A percentile compares a stretch with the other conserved stretches of the same genome.
These are phyloP conservation scores for Argopecten irradians DNA, from an alignment of 1,140 invertebrate species.

Conservation along the genomic window DNA sequence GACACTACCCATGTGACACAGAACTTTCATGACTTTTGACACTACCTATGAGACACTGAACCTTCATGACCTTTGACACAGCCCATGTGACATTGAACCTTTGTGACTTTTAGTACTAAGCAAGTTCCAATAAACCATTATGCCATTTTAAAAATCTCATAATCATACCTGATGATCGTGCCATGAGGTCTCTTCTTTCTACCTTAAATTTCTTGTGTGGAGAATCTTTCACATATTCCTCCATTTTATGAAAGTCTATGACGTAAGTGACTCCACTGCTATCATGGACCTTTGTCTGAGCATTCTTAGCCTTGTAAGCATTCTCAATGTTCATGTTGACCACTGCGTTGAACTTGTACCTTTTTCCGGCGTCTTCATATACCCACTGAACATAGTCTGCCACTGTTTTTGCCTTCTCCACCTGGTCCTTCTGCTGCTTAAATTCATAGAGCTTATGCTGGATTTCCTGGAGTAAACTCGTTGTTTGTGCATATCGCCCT, in stretches of 20 bases:
- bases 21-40: too few species aligned
- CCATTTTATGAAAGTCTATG: slow-evolving; percentile 46
- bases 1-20: too few species aligned
- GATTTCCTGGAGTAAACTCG: neutral
- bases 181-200: neutral
- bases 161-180: neutral
- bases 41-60: too few species aligned
- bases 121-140: too few species aligned
- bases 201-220: slow-evolving; percentile 26
- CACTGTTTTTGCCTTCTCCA: slow-evolving; percentile 40
- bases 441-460: neutral
- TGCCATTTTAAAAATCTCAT: too few species aligned
- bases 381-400: slow-evolving; percentile 51
- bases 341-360: slow-evolving; percentile 26
- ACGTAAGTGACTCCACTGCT: slow-evolving; percentile 31
- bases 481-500: neutral
- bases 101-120: too few species aligned
- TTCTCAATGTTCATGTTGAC: slow-evolving; percentile 38
- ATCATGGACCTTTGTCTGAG: slow-evolving; percentile 26
- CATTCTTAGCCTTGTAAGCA: slow-evolving; percentile 24
- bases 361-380: slow-evolving; percentile 27
- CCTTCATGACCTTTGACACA: too few species aligned
- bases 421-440: slow-evolving; percentile 25
- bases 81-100: too few species aligned
- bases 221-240: slow-evolving; percentile 34